phyloP scores from a whole-genome alignment of 2,888 invertebrate genomes.

The Rhimphoctona megacephalus region DNA sequence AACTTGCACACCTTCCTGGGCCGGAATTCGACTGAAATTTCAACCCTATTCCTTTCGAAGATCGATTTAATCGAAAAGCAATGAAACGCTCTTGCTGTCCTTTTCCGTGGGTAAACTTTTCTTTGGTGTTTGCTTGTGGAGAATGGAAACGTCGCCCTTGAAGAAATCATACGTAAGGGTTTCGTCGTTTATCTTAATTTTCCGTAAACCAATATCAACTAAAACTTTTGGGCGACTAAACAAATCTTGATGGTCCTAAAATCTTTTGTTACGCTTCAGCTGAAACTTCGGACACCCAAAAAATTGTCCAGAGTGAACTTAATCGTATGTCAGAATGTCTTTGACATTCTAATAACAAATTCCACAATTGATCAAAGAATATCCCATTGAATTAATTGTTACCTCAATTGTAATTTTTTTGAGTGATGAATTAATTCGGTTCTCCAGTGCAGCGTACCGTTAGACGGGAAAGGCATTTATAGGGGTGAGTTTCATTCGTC shows the following conservation, averaged over 20 bases:
- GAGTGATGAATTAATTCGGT: constrained; percentile 47
- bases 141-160: background rate
- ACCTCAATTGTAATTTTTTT: background rate
- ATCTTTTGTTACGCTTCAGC: background rate
- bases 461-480: background rate
- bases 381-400: background rate
- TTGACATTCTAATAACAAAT: background rate
- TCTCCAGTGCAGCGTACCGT: constrained; percentile 20
- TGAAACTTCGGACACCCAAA: background rate
- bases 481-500: constrained; percentile 52
- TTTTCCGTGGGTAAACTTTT: background rate
- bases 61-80: constrained; percentile 55
- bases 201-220: background rate
- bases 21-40: constrained; percentile 50
- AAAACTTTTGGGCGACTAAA: background rate
- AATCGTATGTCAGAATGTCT: background rate
- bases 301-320: background rate
- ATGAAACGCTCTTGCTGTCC: constrained; percentile 32
- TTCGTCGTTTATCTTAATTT: background rate
- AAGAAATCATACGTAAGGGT: background rate
- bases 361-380: background rate
- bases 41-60: constrained; percentile 24
- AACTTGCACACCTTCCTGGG: constrained; percentile 66
- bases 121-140: background rate
- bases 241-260: background rate